Evolutionary conservation across 2,888 invertebrate genomes (phyloP), one percentile per base, ranked within the genome.

Genomic region (Latrodectus elegans): DNA sequence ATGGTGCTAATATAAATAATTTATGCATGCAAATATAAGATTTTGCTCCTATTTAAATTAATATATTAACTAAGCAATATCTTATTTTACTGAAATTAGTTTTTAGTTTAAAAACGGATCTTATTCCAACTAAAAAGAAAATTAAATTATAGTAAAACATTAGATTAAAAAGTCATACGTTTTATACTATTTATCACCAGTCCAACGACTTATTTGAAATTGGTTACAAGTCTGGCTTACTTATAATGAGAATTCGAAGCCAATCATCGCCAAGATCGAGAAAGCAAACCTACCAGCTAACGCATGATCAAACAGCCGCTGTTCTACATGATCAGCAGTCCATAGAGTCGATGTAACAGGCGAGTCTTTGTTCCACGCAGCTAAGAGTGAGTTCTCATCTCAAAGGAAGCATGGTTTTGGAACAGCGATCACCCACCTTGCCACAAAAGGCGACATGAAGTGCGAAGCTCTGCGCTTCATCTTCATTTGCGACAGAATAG

Each of bases 291-390:
- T 60, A 55, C 15, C 49, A 10, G 6, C 71, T 71, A 79, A 82
- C 75, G 65, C 70, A 82, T 60, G 75, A 12, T 67, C 82, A 17
- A 68, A 70, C 74, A 68, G 82, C 68, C 55, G 67, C 60, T 70
- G 82, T 82, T 74, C 74, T 70, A 67, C 75, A 49, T 82, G 82
- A 82, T 75, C 82, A 67, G 75, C 51, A 55, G 74, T 60, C 70
- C 82, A 38, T 75, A 65, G 82, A 82, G 70, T 75, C 82, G 70
- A 82, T 75, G 75, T 82, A 82, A 82, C 82, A 74, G 75, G 82
- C 70, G 38, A 15, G 75, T 75, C 49, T 75, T 82, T 82, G 82
- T 82, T 82, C 82, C 82, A 82, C 75, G 60, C 75, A 14, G 55
- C 60, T 82, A 65, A 51, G 72, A 70, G 80, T 22, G 80, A 72